phyloP scores from a whole-genome alignment of 2,888 invertebrate genomes.

The Drosophila kambysellisi region DNA sequence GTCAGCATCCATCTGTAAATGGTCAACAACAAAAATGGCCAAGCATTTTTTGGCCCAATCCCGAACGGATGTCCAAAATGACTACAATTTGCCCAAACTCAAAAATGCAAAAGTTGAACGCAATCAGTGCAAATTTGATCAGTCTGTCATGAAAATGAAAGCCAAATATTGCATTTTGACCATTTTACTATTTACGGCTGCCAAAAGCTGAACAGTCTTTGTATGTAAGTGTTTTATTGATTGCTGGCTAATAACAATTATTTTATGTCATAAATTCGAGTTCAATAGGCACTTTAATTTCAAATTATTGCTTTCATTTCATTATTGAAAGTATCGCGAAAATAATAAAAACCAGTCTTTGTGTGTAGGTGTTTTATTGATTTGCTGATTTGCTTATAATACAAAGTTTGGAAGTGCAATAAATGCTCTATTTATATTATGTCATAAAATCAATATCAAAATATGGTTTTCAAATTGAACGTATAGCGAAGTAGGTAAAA shows the following conservation, averaged over 20 bases:
- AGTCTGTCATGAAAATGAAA: constrained; percentile 17
- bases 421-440: not conserved
- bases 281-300: not conserved
- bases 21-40: constrained; percentile 6
- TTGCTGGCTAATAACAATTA: constrained; percentile 2
- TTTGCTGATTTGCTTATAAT: not conserved
- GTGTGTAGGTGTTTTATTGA: constrained; percentile 11
- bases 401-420: not conserved
- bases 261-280: not conserved
- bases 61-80: constrained; percentile 24
- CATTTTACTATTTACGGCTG: constrained; percentile 9
- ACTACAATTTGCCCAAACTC: constrained; percentile 45
- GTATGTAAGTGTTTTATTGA: constrained; percentile 8
- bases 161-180: constrained; percentile 31
- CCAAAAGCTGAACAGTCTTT: constrained; percentile 3
- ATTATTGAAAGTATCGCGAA: not conserved
- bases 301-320: not conserved
- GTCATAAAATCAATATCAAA: not conserved
- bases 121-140: constrained; percentile 49
- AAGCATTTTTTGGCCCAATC: constrained; percentile 24
- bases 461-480: not conserved
- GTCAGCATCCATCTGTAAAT: constrained; percentile 38
- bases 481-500: not conserved
- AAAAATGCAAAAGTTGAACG: constrained; percentile 11
- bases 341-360: not conserved